Evolutionary conservation across 2,888 invertebrate species (phyloP).

Genomic region (Tortricodes alternella): DNA sequence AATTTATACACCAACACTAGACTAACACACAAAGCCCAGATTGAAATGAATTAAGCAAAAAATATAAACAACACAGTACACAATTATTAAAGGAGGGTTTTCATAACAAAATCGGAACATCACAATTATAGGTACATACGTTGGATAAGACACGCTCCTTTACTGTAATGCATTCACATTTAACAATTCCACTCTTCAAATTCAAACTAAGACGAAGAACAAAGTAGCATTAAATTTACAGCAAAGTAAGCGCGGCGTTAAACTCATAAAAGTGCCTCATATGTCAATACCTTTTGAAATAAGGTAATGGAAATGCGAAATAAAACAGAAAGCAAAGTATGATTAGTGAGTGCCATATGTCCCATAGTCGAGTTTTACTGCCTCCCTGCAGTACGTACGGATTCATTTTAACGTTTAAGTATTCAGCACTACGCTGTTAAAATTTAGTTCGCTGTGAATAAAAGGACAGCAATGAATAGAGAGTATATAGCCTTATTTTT

Average conservation of each 20-base stretch:
- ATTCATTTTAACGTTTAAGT: constrained; percentile 32
- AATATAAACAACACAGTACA: too few species aligned
- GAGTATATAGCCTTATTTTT: too few species aligned
- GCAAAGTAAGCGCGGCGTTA: constrained; percentile 62
- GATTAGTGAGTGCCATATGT: constrained; percentile 79
- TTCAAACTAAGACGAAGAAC: constrained; percentile 51
- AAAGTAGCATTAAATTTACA: constrained; percentile 69
- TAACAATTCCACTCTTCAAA: constrained; percentile 47
- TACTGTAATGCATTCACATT: constrained; percentile 37
- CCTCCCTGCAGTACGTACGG: constrained; percentile 35
- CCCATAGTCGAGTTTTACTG: constrained; percentile 76
- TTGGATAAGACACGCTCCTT: constrained; percentile 34
- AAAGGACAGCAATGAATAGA: not conserved
- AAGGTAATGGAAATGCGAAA: constrained; percentile 82
- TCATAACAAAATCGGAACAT: too few species aligned
- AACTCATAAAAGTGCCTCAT: constrained; percentile 81
- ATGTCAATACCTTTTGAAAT: constrained; percentile 82
- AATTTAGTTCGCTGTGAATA: not conserved
- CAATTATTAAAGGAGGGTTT: too few species aligned
- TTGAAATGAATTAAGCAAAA: too few species aligned
- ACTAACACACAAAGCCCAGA: too few species aligned
- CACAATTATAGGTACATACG: too few species aligned
- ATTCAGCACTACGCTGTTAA: constrained; percentile 19
- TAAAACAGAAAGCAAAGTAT: constrained; percentile 83
- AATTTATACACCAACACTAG: too few species aligned